These are phyloP conservation scores for Sebastes paucispinis DNA, from an alignment of 2,797 vertebrate species.

Conservation along the genomic window DNA sequence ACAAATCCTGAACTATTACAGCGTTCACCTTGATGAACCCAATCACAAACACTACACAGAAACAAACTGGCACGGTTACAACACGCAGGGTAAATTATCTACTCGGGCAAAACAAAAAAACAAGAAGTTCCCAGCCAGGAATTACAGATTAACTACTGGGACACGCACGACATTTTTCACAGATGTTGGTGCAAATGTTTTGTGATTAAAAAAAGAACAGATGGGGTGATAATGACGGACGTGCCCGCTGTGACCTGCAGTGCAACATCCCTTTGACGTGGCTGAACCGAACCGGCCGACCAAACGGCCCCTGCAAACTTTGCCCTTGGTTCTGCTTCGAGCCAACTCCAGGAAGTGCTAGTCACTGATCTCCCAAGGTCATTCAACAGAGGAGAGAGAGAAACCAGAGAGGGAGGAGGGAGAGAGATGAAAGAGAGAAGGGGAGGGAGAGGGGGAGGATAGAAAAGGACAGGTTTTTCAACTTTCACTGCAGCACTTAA, in stretches of 20 bases:
- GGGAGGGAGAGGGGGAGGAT: conserved; percentile 38
- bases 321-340: conserved; percentile 87
- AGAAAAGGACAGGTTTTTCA: conserved; percentile 78
- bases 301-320: conserved; percentile 81
- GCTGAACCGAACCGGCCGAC: conserved; percentile 18
- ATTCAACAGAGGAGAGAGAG: conserved; percentile 81
- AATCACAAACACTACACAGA: conserved; percentile 55
- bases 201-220: conserved; percentile 14
- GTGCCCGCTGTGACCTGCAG: conserved; percentile 15
- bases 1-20: conserved; percentile 25
- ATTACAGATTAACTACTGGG: conserved; percentile 80
- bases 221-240: conserved; percentile 8
- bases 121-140: conserved; percentile 62
- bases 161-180: conserved; percentile 30
- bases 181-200: conserved; percentile 41
- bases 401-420: conserved; percentile 70
- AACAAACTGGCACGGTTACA: conserved; percentile 52
- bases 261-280: conserved; percentile 30
- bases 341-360: conserved; percentile 86
- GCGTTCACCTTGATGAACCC: conserved; percentile 39
- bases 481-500: conserved; percentile 81
- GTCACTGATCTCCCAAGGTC: conserved; percentile 93
- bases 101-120: conserved; percentile 75
- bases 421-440: conserved; percentile 55
- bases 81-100: conserved; percentile 79